Evolutionary conservation across 2,888 invertebrate genomes (phyloP), one percentile per base, ranked within the genome.

Genomic region (Allophyes oxyacanthae): DNA sequence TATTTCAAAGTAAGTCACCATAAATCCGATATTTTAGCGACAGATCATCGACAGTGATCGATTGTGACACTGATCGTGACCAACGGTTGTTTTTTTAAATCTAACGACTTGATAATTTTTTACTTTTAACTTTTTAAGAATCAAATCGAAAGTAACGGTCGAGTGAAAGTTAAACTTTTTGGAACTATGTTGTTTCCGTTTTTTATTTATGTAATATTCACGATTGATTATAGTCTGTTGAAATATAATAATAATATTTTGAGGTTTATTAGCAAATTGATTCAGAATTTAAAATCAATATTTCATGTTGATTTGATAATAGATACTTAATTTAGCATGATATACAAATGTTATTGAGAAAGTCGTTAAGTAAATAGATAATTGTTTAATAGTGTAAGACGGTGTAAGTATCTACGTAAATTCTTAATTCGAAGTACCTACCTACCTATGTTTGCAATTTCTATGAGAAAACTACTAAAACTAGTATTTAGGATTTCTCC

Each of bases 151-250:
- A 74, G 73, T 72, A 42, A 62, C 40, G 51, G 52, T 52, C 10
- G 20, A 76, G 77, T 51, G 73, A 74, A 76, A 74, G 67, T 72
- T 58, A 38, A 43, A 34, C 20, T 62, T 59, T 61, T 55, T 60
- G 28, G 15, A 36, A 38, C 10, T 34, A 43, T 43, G n/a, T 45
- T 40, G n/a, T 15, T 49, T 45, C 32, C 3, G 26, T 20, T 33
- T 45, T 52, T 38, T 48, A 26, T 46, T 43, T 42, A 34, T 38
- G 38, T 36, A 34, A 41, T 48, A 43, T 43, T 15, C 37, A 40
- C 9, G 8, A 11, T 13, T 28, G 10, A n/a, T 4, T 38, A 10
- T n/a, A 20, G 20, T 20, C 5, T 25, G 25, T 25, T n/a, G 15
- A 20, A 20, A 20, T 9, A 20, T 38, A 20, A 30, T 7, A 30